These are phyloP conservation scores for Drosophila micromelanica DNA, from an alignment of 1,140 invertebrate genomes.

Conservation along the genomic window DNA sequence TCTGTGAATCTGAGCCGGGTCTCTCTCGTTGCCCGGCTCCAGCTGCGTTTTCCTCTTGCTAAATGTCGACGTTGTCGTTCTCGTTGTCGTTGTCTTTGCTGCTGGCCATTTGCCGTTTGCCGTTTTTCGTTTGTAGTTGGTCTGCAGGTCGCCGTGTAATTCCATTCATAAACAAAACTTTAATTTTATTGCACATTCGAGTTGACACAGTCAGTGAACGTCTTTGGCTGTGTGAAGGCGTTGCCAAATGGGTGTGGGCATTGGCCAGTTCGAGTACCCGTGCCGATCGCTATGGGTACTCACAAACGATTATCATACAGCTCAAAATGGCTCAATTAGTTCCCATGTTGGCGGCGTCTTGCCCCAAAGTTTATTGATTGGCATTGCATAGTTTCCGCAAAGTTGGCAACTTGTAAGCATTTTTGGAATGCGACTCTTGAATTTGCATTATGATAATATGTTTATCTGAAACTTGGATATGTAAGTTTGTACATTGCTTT, in stretches of 20 bases:
- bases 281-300: conserved; percentile 35
- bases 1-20: conserved; percentile 75
- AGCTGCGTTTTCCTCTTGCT: conserved; percentile 58
- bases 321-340: conserved; percentile 81
- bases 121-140: conserved; percentile 26
- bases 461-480: neutral
- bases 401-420: conserved; percentile 29
- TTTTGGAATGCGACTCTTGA: conserved; percentile 19
- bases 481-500: neutral
- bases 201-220: conserved; percentile 60
- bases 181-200: conserved; percentile 72
- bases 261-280: conserved; percentile 6
- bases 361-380: conserved; percentile 66
- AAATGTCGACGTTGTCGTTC: conserved; percentile 18
- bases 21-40: conserved; percentile 44
- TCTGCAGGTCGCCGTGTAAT: conserved; percentile 65
- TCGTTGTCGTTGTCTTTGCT: conserved; percentile 35
- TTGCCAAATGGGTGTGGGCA: conserved; percentile 33
- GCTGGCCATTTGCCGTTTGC: conserved; percentile 37
- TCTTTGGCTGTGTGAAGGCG: conserved; percentile 51
- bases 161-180: conserved; percentile 84
- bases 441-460: conserved; percentile 3
- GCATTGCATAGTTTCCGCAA: conserved; percentile 50
- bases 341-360: conserved; percentile 56
- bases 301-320: conserved; percentile 74